Base-by-base conservation (phyloP, 1,140 invertebrate species). In the Littorina saxatilis region DNA sequence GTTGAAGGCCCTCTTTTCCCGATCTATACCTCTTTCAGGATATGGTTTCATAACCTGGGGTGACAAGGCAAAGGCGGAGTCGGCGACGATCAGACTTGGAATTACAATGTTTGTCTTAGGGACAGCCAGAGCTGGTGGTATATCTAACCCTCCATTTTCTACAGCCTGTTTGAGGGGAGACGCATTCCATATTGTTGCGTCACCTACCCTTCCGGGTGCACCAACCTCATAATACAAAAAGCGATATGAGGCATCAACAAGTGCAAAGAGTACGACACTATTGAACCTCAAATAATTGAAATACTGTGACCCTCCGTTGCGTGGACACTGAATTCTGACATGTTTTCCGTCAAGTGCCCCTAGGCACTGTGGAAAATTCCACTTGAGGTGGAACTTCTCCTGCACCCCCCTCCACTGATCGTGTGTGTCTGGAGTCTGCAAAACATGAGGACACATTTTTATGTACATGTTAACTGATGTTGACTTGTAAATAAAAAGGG, bases 161-260 rank as follows among this genome's bases (percentile, higher is more conserved):
- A 75, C 43, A 35, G 17, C 35, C 9, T 23, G 27, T 29, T 75
- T 75, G 43, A 75, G 27, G 13, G 17, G 2, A 29, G 73, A 75
- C 11, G 43, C 20, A 32, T 75, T 50, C 73, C 73, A 75, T 7
- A 75, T 52, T 17, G 17, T 35, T 9, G 43, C 43, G 55, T 75
- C 73, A n/a, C 72, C 72, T 29, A 17, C 27, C 15, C 73, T 52
- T 29, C 79, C 79, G 2, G 29, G 66, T 35, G 79, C 39, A 29
- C 91, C 92, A 79, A 91, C 83, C 84, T 93, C 87, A 47, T 90
- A 83, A 73, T 82, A 89, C 27, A 89, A 79, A 82, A 93, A 92
- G 29, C 84, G 78, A 74, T 92, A 93, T 72, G 90, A 82, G 20
- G 85, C 86, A 85, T 93, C 90, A 43, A 87, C 90, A 50, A 92